Conservation (phyloP, 2,113 vertebrate species). For the Calyptommatus sinebrachiatus region DNA sequence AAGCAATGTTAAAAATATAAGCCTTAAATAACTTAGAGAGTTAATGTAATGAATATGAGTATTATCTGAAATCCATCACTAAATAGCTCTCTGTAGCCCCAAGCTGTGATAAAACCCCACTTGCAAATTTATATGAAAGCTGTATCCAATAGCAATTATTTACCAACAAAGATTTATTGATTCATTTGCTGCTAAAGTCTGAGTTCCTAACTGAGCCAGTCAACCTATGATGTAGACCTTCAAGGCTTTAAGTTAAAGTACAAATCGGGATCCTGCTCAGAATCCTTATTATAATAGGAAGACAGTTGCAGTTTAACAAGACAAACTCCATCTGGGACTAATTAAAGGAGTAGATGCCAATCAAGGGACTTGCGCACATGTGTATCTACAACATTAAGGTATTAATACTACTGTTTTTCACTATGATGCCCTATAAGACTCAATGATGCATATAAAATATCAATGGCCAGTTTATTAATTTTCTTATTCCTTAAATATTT, state of each 20-base stretch:
- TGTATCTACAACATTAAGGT: rapidly evolving
- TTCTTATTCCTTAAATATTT: background rate
- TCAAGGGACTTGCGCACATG: background rate
- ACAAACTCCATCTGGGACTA: background rate
- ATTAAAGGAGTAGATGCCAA: background rate
- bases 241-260: constrained; percentile 44
- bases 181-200: constrained; percentile 67
- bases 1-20: constrained; percentile 73
- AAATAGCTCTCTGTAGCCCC: constrained; percentile 69
- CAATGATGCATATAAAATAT: background rate
- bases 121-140: constrained; percentile 88
- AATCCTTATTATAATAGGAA: background rate
- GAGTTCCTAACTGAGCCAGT: constrained; percentile 66
- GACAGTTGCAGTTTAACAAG: constrained; percentile 35
- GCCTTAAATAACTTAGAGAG: constrained; percentile 79
- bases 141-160: constrained; percentile 84
- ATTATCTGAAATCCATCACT: constrained; percentile 76
- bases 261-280: constrained; percentile 43
- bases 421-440: background rate
- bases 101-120: constrained; percentile 81
- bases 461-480: rapidly evolving
- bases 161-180: constrained; percentile 87
- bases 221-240: constrained; percentile 57
- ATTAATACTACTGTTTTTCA: background rate
- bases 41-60: constrained; percentile 76